These are phyloP conservation scores for Neolamprologus fasciatus DNA, from an alignment of 2,113 vertebrate genomes.

Conservation along the genomic window DNA sequence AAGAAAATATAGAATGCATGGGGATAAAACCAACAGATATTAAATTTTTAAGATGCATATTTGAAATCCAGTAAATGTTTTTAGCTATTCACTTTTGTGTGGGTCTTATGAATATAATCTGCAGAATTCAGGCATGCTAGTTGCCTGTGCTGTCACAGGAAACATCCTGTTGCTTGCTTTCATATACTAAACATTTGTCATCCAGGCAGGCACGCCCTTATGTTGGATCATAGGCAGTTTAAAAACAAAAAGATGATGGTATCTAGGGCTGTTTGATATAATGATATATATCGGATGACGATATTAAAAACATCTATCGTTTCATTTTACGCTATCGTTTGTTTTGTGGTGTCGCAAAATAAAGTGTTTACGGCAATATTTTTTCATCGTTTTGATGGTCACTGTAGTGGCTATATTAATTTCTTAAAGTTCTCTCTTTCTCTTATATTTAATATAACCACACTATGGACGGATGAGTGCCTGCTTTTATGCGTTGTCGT, in stretches of 20 bases:
- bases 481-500: not conserved
- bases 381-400: not conserved
- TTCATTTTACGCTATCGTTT: not conserved
- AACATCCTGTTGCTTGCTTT: not conserved
- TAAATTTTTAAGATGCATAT: not conserved
- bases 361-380: not conserved
- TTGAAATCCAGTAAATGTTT: not conserved
- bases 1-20: not conserved
- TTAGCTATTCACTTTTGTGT: not conserved
- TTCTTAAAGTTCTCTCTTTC: not conserved
- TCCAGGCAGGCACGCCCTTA: not conserved
- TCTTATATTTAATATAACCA: not conserved
- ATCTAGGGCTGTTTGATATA: not conserved
- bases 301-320: not conserved
- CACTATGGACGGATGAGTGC: accelerated
- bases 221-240: not conserved
- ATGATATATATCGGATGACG: not conserved
- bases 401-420: not conserved
- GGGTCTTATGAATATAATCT: not conserved
- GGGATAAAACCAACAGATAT: not conserved
- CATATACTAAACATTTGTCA: not conserved
- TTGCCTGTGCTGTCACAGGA: not conserved
- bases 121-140: not conserved
- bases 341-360: not conserved
- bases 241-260: not conserved